Conservation (phyloP, 2,797 vertebrate species). For the Sternotherus odoratus region DNA sequence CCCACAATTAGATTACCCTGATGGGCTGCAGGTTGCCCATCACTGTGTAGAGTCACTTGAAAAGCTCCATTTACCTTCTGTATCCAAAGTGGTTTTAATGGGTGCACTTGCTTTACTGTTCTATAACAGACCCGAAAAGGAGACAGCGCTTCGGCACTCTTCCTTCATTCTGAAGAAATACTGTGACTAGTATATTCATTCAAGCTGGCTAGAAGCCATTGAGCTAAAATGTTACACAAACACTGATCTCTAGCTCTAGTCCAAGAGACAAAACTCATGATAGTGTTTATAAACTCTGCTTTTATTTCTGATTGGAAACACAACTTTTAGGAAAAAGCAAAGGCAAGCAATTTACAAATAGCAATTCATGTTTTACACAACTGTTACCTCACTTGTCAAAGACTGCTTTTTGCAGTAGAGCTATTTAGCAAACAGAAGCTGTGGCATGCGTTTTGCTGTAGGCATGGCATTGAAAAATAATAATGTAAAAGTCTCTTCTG, state of each 20-base stretch:
- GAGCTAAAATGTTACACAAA: neutral
- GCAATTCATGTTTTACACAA: neutral
- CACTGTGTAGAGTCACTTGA: neutral
- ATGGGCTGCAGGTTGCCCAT: too few relatives aligned
- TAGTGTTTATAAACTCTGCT: neutral
- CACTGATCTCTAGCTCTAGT: neutral
- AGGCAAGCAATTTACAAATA: constrained; percentile 17
- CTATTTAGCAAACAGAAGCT: neutral
- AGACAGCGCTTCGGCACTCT: neutral
- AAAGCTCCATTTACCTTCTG: neutral
- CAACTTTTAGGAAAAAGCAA: constrained; percentile 19
- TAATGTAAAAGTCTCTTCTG: neutral
- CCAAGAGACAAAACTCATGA: neutral
- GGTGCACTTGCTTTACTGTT: neutral
- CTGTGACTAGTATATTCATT: neutral
- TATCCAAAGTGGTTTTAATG: neutral
- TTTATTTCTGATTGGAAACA: constrained; percentile 36
- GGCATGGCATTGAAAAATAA: neutral
- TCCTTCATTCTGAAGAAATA: neutral
- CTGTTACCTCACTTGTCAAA: neutral
- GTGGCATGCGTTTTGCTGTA: neutral
- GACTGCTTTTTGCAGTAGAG: neutral
- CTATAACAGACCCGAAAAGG: neutral
- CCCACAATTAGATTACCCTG: too few relatives aligned
- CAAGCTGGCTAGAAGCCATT: constrained; percentile 12